Conservation (phyloP, 2,113 vertebrate genomes). For the Bolborhynchus lineola region DNA sequence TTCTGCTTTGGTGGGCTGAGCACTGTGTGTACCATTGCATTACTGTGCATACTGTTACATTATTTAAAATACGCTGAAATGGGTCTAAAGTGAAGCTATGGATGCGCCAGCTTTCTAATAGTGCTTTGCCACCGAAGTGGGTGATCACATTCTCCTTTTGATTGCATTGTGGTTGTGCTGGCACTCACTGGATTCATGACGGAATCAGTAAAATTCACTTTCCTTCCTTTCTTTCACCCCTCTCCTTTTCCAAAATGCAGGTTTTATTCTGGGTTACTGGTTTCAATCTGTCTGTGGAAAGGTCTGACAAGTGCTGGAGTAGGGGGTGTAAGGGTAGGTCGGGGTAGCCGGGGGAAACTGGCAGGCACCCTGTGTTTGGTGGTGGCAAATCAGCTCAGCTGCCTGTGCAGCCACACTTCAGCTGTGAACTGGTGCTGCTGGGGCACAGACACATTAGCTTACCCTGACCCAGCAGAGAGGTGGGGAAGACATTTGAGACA, state of each 20-base stretch:
- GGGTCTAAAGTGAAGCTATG: background rate
- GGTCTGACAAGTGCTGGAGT: background rate
- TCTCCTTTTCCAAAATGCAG: background rate
- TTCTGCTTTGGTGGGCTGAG: background rate
- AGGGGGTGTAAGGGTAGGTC: background rate
- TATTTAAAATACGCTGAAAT: background rate
- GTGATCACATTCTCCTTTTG: background rate
- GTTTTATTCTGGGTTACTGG: background rate
- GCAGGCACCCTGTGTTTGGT: background rate
- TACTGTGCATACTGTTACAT: background rate
- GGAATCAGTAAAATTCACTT: background rate
- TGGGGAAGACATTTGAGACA: background rate
- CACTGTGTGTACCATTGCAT: background rate
- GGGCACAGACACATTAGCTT: background rate
- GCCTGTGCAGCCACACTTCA: background rate
- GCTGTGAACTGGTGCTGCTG: background rate
- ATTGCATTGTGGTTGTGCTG: background rate
- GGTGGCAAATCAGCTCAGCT: background rate
- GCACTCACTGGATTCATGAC: background rate
- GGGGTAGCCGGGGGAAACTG: background rate
- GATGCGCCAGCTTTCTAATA: background rate
- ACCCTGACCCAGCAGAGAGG: background rate
- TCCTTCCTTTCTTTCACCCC: background rate
- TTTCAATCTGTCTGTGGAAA: background rate
- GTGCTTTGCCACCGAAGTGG: fast-evolving